Conservation (phyloP, 2,888 invertebrate species). For the Smittia sp. region DNA sequence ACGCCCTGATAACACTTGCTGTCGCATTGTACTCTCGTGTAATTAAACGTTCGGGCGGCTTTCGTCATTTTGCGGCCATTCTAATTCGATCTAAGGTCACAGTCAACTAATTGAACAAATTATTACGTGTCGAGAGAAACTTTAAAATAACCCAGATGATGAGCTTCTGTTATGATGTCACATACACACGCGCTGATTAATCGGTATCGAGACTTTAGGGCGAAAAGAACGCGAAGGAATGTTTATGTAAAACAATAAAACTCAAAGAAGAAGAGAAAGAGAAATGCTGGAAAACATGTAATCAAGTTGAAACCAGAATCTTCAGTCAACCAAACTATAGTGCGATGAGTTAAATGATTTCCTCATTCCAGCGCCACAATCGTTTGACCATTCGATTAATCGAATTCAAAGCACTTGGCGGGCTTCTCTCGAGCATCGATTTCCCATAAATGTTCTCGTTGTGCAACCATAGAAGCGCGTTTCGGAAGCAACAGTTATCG, state of each 20-base stretch:
- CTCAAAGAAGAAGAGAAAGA: neutral
- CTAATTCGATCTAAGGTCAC: neutral
- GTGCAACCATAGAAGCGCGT: neutral
- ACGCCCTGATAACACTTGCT: neutral
- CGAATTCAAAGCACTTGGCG: constrained; percentile 1
- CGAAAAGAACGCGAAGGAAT: neutral
- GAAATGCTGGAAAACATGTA: neutral
- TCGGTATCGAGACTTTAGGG: neutral
- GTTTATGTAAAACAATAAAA: constrained; percentile 8
- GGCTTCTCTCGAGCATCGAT: neutral
- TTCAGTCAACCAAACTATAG: too few species aligned
- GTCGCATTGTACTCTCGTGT: neutral
- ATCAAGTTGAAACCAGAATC: constrained; percentile 2
- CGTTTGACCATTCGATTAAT: neutral
- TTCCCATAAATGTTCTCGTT: neutral
- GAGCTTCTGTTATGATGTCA: neutral
- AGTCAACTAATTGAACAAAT: neutral
- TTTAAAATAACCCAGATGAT: constrained; percentile 4
- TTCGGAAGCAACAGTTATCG: neutral
- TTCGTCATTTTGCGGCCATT: neutral
- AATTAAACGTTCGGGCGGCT: neutral
- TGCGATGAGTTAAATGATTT: neutral
- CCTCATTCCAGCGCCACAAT: neutral
- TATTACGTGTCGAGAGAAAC: neutral
- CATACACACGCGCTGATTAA: neutral